Conservation (phyloP, 1,140 invertebrate genomes). For the Diorhabda sublineata region DNA sequence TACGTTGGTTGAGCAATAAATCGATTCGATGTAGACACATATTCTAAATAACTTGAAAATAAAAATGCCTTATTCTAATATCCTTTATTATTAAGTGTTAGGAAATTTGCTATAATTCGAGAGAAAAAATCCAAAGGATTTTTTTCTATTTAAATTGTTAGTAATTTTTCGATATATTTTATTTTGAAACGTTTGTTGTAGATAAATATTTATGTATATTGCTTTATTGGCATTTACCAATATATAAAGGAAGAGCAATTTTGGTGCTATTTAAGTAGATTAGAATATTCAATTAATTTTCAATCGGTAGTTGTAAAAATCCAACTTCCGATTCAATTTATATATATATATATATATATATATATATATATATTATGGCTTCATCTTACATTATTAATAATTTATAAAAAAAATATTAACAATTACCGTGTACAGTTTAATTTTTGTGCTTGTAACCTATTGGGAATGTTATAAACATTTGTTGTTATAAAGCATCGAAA, state of each 20-base stretch:
- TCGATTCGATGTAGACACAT: background rate
- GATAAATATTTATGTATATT: constrained; percentile 23
- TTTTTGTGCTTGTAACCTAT: constrained; percentile 29
- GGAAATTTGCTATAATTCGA: background rate
- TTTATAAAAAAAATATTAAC: constrained; percentile 25
- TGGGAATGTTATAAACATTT: constrained; percentile 37
- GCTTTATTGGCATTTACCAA: constrained; percentile 32
- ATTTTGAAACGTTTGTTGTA: constrained; percentile 19
- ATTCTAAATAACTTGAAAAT: background rate
- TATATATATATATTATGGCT: too few species aligned
- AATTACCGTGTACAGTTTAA: constrained; percentile 27
- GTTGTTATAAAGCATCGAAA: constrained; percentile 31
- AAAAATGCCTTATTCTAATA: background rate
- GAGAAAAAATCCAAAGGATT: background rate
- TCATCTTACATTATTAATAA: constrained; percentile 21
- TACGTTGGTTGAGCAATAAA: constrained; percentile 1
- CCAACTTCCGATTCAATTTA: too few species aligned
- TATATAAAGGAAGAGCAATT: constrained; percentile 23
- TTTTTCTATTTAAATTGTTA: constrained; percentile 6
- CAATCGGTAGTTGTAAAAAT: constrained; percentile 9
- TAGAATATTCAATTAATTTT: constrained; percentile 23
- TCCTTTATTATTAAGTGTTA: background rate
- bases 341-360: too few species aligned
- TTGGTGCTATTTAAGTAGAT: constrained; percentile 33
- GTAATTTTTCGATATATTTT: background rate